Evolutionary conservation across 2,888 invertebrate genomes (phyloP), one percentile per base, ranked within the genome.

Genomic region (Heliothis peltigera): DNA sequence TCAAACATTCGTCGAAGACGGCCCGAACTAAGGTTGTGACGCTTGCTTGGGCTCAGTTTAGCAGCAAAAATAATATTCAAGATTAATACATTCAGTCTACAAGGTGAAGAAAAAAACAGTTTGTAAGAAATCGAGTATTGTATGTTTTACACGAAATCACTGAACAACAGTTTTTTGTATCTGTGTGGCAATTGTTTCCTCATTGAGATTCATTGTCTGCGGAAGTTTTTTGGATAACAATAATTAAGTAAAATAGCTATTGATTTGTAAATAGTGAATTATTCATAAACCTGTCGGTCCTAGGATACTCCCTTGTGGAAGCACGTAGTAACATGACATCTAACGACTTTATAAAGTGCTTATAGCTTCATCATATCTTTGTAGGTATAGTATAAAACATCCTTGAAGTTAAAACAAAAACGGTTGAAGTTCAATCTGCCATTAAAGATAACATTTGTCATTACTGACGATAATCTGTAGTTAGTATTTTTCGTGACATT

Each of bases 141-240:
- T 57, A 15, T n/a, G 48, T 76, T 73, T 68, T 73, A 58, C 46
- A 22, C 57, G 64, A 78, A 70, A 63, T 63, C 43, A 74, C 66
- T 66, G 54, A 66, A 54, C 64, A 60, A 55, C 46, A 63, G 52
- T 53, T 63, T 69, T 70, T 75, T 77, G 60, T 39, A 8, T 18
- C 32, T 57, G 51, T 67, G 57, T 53, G 64, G 59, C 49, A 62
- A 51, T 64, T 56, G 65, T 72, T 79, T 79, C 77, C 71, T 75
- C 56, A 77, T 67, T 68, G 59, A 69, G 25, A 64, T 32, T 53
- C 52, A 67, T 53, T 47, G 66, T 47, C 46, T 60, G 55, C 64
- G 75, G 79, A 75, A 67, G 8, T 25, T 35, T 53, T 57, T 39
- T 43, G 15, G n/a, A n/a, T n/a, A 53, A 64, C 46, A 7, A 42